These are phyloP conservation scores for Eurois occulta DNA, from an alignment of 2,888 invertebrate genomes.

Conservation along the genomic window DNA sequence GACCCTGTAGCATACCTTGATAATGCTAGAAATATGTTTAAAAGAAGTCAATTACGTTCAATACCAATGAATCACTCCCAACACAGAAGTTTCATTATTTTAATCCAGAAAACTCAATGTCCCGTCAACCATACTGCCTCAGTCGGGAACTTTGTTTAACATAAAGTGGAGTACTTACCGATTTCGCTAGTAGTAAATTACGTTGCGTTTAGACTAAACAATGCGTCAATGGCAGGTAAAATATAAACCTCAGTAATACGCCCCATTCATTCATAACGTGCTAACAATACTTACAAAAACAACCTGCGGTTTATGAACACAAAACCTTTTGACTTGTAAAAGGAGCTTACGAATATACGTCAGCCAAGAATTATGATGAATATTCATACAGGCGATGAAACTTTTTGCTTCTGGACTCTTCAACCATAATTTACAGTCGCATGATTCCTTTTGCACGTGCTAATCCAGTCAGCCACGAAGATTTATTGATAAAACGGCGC, in stretches of 20 bases:
- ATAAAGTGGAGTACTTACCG: slow-evolving; percentile 10
- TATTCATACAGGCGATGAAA: slow-evolving; percentile 22
- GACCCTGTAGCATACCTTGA: too few relatives aligned
- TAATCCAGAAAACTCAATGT: neutral
- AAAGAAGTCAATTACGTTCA: neutral
- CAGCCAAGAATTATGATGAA: slow-evolving; percentile 28
- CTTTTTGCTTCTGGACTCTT: slow-evolving; percentile 32
- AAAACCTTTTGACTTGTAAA: slow-evolving; percentile 30
- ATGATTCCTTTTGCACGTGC: slow-evolving; percentile 33
- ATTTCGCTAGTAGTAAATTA: slow-evolving; percentile 53
- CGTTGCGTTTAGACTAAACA: slow-evolving; percentile 68
- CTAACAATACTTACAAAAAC: slow-evolving; percentile 61
- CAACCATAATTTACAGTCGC: slow-evolving; percentile 17
- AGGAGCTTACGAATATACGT: slow-evolving; percentile 30
- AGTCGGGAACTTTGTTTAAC: slow-evolving; percentile 23
- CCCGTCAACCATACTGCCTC: neutral
- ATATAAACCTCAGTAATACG: slow-evolving; percentile 59
- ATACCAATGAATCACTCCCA: neutral
- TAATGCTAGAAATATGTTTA: neutral
- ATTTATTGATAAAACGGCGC: slow-evolving; percentile 50
- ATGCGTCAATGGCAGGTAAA: slow-evolving; percentile 69
- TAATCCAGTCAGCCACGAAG: slow-evolving; percentile 34
- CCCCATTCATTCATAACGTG: slow-evolving; percentile 60
- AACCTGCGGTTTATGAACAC: slow-evolving; percentile 47
- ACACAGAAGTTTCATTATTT: slow-evolving; percentile 22